phyloP scores from a whole-genome alignment of 92 coral and sea anemone genomes.

The Anthopleura xanthogrammica region DNA sequence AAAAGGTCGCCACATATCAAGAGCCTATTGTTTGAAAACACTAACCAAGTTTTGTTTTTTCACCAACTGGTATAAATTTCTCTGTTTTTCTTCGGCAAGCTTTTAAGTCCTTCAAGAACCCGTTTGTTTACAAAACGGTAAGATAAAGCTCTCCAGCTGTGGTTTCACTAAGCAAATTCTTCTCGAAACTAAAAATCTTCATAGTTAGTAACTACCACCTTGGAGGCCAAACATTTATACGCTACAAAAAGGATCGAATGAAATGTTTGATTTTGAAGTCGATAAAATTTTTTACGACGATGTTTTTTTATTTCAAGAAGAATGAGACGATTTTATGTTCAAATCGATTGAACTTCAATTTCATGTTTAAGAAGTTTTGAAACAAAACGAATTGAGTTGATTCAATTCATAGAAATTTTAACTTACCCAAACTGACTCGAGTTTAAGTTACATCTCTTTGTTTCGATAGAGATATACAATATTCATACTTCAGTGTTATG shows the following conservation, averaged over 20 bases:
- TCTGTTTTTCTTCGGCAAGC: slow-evolving; percentile 25
- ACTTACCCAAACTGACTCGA: neutral
- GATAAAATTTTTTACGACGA: neutral
- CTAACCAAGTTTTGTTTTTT: slow-evolving; percentile 6
- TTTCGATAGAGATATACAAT: neutral
- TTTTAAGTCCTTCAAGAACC: slow-evolving; percentile 34
- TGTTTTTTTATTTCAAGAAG: neutral
- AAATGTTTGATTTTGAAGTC: neutral
- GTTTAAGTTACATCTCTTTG: neutral
- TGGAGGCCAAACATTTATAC: neutral
- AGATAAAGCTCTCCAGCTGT: slow-evolving; percentile 12
- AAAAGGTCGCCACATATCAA: neutral
- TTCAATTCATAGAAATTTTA: neutral
- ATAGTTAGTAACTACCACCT: neutral
- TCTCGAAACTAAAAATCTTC: neutral
- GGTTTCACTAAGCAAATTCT: slow-evolving; percentile 9
- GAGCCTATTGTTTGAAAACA: neutral
- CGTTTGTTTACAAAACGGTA: slow-evolving; percentile 17
- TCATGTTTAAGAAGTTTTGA: neutral
- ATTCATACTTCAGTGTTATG: neutral
- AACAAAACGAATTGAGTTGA: neutral
- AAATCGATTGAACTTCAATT: neutral
- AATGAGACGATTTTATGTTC: neutral
- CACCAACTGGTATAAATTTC: neutral
- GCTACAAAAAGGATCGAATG: neutral